phyloP scores from a whole-genome alignment of 35 echinoderm and acorn worm species.

The Acanthaster planci region DNA sequence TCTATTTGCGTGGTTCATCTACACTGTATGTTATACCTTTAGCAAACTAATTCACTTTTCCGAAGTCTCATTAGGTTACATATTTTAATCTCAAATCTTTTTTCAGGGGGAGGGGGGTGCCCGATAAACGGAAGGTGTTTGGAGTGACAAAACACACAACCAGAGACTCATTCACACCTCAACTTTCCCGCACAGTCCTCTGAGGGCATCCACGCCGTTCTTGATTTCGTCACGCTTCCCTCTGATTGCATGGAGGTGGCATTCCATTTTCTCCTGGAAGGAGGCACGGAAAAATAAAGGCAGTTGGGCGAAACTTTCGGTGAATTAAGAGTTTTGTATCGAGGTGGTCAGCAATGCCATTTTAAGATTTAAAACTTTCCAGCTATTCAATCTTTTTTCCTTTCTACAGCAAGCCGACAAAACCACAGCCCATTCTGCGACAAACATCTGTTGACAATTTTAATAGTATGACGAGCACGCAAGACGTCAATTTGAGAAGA shows the following conservation, averaged over 20 bases:
- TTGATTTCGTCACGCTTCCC: conserved; percentile 49
- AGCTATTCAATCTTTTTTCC: too few species aligned
- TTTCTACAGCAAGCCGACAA: too few species aligned
- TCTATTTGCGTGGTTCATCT: background rate
- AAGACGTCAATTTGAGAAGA: too few species aligned
- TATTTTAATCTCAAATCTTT: background rate
- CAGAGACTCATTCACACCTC: conserved; percentile 45
- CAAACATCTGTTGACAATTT: too few species aligned
- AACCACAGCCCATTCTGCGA: too few species aligned
- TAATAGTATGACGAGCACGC: too few species aligned
- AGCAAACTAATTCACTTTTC: background rate
- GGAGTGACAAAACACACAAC: background rate
- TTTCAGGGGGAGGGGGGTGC: background rate
- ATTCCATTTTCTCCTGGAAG: conserved; percentile 77
- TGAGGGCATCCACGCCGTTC: conserved; percentile 41
- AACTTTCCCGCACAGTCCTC: conserved; percentile 29
- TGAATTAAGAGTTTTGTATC: too few species aligned
- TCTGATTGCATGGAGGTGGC: conserved; percentile 59
- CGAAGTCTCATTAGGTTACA: background rate
- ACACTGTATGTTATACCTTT: background rate
- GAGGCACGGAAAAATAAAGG: too few species aligned
- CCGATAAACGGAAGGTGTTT: background rate
- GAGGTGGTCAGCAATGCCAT: too few species aligned
- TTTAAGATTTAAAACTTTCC: too few species aligned
- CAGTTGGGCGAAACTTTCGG: too few species aligned